Conservation (phyloP, 2,113 vertebrate genomes). For the Oxyruncus cristatus region DNA sequence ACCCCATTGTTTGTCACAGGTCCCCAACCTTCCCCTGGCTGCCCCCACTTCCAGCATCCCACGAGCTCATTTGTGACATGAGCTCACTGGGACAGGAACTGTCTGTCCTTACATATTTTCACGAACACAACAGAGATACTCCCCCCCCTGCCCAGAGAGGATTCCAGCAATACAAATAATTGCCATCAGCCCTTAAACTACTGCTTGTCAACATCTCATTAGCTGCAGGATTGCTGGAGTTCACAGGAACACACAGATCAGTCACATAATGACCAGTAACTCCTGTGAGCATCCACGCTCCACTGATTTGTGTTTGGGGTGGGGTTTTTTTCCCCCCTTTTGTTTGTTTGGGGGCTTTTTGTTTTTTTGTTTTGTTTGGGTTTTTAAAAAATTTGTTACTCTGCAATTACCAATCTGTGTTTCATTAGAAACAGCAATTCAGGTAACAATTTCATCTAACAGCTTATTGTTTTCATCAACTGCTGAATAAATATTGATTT, state of each 20-base stretch:
- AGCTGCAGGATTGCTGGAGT: not conserved
- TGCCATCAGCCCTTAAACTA: not conserved
- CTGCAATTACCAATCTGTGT: not conserved
- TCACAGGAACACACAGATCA: not conserved
- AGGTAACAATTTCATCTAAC: not conserved
- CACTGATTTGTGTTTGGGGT: not conserved
- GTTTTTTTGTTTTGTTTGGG: not conserved
- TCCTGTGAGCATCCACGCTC: not conserved
- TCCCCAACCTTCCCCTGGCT: not conserved
- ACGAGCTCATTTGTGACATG: not conserved
- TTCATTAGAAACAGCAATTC: not conserved
- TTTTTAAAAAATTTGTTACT: not conserved
- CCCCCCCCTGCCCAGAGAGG: no score
- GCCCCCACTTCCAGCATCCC: not conserved
- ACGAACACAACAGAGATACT: not conserved
- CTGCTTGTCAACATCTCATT: not conserved
- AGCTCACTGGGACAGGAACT: not conserved
- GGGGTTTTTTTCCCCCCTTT: not conserved
- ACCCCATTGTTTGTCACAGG: not conserved
- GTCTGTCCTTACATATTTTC: not conserved
- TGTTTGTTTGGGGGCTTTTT: not conserved
- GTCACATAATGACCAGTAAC: not conserved
- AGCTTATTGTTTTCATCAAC: not conserved
- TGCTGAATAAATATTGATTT: not conserved
- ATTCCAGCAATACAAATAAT: constrained; percentile 2